phyloP scores from a whole-genome alignment of 2,888 invertebrate genomes.

The Stegophylla sp. region DNA sequence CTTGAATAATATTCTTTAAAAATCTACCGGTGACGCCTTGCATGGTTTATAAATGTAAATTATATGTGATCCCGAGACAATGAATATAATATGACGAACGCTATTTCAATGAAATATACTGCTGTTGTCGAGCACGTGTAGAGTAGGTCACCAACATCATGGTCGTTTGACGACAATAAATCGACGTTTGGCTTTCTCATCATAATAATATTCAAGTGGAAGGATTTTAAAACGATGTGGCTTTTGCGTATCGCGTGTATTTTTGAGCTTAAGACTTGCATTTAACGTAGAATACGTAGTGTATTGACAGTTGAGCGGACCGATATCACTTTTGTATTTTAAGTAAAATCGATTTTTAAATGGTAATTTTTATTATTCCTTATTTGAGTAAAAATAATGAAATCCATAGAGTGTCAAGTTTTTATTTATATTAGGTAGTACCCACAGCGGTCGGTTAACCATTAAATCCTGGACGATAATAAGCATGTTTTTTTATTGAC shows the following conservation, averaged over 20 bases:
- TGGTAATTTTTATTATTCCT: not conserved
- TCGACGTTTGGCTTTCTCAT: slow-evolving; percentile 44
- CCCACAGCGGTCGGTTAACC: not conserved
- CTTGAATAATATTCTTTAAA: slow-evolving; percentile 38
- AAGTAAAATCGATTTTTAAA: not conserved
- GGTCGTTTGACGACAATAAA: slow-evolving; percentile 35
- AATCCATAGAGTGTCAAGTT: not conserved
- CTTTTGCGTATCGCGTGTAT: not conserved
- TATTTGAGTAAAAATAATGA: not conserved
- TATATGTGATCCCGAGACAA: slow-evolving; percentile 41
- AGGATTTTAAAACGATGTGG: slow-evolving; percentile 5
- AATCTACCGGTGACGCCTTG: slow-evolving; percentile 4
- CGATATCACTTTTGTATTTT: no score
- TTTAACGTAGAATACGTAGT: no score
- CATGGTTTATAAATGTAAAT: slow-evolving; percentile 50
- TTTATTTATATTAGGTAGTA: not conserved
- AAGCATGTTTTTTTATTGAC: not conserved
- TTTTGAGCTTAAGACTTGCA: no score
- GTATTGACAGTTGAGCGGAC: no score
- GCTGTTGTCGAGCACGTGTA: slow-evolving; percentile 10
- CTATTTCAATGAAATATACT: slow-evolving; percentile 42
- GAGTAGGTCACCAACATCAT: slow-evolving; percentile 55
- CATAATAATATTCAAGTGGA: slow-evolving; percentile 2
- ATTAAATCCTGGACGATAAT: not conserved
- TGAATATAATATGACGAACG: slow-evolving; percentile 21